Percentiles rank a stretch among this genome's conserved stretches.
Conservation (phyloP, 2,797 vertebrate genomes). For the Lacerta bilineata region DNA sequence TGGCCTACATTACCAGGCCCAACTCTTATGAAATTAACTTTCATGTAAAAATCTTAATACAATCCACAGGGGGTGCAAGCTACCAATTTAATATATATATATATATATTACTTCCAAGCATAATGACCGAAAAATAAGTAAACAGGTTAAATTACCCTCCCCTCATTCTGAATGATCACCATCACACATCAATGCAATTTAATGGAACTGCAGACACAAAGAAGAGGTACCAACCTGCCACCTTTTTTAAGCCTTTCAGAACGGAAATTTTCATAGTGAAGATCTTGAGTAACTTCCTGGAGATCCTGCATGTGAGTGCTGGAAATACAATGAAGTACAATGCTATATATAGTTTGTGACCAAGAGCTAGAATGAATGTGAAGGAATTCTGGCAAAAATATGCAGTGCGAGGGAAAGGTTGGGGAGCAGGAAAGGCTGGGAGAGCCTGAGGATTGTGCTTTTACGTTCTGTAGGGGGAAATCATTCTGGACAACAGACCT, state of each 20-base stretch:
- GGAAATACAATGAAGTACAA: conserved; percentile 40
- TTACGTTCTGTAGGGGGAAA: too few relatives aligned
- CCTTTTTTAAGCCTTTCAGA: conserved; percentile 97
- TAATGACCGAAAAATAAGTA: not conserved
- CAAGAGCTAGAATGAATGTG: too few relatives aligned
- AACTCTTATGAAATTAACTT: too few relatives aligned
- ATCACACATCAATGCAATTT: not conserved
- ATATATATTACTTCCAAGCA: not conserved
- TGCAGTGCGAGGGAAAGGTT: too few relatives aligned
- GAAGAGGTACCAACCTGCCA: conserved; percentile 89
- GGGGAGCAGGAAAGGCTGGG: too few relatives aligned
- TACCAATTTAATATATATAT: not conserved
- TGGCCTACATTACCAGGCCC: too few relatives aligned
- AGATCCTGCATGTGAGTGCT: conserved; percentile 99
- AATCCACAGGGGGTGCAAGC: too few relatives aligned
- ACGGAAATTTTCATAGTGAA: conserved; percentile 99
- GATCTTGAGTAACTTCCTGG: conserved; percentile 98
- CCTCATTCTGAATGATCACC: not conserved
- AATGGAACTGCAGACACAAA: conserved; percentile 72
- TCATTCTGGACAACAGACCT: too few relatives aligned
- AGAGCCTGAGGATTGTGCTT: too few relatives aligned
- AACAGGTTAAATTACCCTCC: not conserved
- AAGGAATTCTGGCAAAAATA: too few relatives aligned
- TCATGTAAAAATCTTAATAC: too few relatives aligned
- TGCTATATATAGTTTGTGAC: too few relatives aligned